These are phyloP conservation scores for Pararge aegeria DNA, from an alignment of 1,140 invertebrate genomes.

Conservation along the genomic window DNA sequence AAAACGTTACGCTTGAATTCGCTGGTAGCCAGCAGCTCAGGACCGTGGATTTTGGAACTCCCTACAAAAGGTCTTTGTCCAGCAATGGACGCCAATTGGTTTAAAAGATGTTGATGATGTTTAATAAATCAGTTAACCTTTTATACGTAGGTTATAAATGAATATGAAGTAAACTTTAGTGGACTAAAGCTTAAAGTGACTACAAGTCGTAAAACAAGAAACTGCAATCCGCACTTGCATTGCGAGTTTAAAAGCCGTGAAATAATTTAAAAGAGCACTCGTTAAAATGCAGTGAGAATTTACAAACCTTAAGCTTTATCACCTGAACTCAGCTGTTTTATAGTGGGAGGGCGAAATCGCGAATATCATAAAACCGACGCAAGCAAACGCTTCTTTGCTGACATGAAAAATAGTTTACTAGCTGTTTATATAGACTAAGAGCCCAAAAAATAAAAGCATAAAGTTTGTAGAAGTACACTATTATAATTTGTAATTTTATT, in stretches of 20 bases:
- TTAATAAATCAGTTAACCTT: too few species aligned
- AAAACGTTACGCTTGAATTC: too few species aligned
- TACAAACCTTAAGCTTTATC: constrained; percentile 47
- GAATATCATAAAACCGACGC: constrained; percentile 46
- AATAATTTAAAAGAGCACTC: constrained; percentile 64
- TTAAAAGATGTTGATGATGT: too few species aligned
- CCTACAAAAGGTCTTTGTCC: too few species aligned
- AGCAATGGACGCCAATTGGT: too few species aligned
- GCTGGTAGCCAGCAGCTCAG: too few species aligned
- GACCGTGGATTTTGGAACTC: too few species aligned
- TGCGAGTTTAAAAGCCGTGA: constrained; percentile 52
- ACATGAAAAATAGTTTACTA: constrained; percentile 74
- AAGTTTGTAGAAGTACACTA: too few species aligned
- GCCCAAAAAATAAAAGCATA: background rate
- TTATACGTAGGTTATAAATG: background rate
- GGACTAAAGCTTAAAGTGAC: constrained; percentile 13
- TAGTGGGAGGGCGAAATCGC: constrained; percentile 15
- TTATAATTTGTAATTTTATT: too few species aligned
- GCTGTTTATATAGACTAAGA: constrained; percentile 33
- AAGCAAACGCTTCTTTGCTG: constrained; percentile 65
- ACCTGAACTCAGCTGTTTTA: constrained; percentile 42
- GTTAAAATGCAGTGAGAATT: constrained; percentile 44
- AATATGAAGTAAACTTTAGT: background rate
- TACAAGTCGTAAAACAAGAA: constrained; percentile 33
- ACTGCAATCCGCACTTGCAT: constrained; percentile 49